A percentile compares a stretch with the other conserved stretches of the same genome.
Conservation (phyloP, 2,888 invertebrate genomes). For the Invenusta paracnida region DNA sequence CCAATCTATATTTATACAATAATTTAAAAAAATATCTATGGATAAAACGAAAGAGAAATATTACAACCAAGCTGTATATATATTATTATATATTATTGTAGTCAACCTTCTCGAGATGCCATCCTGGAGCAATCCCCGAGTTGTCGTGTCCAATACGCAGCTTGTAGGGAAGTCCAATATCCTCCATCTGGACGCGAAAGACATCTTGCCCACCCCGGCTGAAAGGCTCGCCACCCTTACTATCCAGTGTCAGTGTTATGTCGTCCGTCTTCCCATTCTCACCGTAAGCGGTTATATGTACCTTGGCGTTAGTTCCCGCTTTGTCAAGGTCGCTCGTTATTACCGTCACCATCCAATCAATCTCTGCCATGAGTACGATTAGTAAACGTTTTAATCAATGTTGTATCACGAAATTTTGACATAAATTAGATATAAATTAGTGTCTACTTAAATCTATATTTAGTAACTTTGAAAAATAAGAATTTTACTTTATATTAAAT, state of each 20-base stretch:
- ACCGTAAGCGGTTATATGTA: constrained; percentile 57
- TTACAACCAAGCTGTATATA: no score
- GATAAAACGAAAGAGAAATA: no score
- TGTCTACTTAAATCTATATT: no score
- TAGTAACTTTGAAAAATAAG: no score
- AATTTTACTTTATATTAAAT: no score
- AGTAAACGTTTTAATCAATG: constrained; percentile 7
- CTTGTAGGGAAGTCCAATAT: constrained; percentile 58
- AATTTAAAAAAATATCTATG: no score
- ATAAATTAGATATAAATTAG: no score
- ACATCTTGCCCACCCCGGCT: constrained; percentile 56
- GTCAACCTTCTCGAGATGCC: constrained; percentile 57
- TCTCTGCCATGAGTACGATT: no score
- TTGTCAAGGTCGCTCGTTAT: constrained; percentile 54
- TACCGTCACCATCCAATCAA: constrained; percentile 56
- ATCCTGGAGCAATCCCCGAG: constrained; percentile 54
- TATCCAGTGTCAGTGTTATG: constrained; percentile 51
- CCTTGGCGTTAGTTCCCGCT: constrained; percentile 60
- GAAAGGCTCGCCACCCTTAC: constrained; percentile 56
- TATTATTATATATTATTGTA: no score
- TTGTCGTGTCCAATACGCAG: constrained; percentile 59
- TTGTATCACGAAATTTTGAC: no score
- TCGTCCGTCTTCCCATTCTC: constrained; percentile 59
- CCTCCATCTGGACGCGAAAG: constrained; percentile 55
- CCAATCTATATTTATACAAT: no score